Evolutionary conservation across 2,113 vertebrate species (phyloP).

Genomic region (Paraplagusia blochii): DNA sequence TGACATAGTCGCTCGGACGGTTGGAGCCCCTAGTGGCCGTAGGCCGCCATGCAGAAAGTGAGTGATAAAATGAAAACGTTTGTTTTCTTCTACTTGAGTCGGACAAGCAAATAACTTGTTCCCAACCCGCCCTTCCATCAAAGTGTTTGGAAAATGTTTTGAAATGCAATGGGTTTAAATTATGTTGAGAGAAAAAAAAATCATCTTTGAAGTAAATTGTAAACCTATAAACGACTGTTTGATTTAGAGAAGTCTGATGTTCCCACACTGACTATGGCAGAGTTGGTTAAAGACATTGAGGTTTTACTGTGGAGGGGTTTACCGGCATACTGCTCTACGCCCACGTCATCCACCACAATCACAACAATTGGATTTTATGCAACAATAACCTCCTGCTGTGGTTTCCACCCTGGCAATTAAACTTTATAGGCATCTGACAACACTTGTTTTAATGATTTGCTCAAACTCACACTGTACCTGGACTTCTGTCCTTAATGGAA

Average conservation of each 20-base stretch:
- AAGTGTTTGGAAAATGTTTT: too few relatives aligned
- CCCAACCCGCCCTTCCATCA: too few relatives aligned
- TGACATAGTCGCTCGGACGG: too few relatives aligned
- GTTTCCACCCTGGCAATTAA: conserved; percentile 20
- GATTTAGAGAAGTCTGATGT: background rate
- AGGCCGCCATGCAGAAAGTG: too few relatives aligned
- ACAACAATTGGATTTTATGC: conserved; percentile 7
- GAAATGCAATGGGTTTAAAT: too few relatives aligned
- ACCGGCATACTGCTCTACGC: background rate
- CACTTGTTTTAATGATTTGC: conserved; percentile 30
- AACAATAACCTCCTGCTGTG: conserved; percentile 21
- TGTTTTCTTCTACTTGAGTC: too few relatives aligned
- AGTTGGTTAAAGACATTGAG: conserved; percentile 3
- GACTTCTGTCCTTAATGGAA: conserved; percentile 11
- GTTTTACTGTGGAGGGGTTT: background rate
- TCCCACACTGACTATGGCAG: background rate
- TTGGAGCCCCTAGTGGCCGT: too few relatives aligned
- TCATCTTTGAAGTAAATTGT: too few relatives aligned
- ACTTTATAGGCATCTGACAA: conserved; percentile 38
- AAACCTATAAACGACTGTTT: too few relatives aligned
- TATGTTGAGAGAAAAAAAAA: too few relatives aligned
- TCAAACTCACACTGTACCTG: conserved; percentile 17
- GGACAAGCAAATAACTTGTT: too few relatives aligned
- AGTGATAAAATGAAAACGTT: too few relatives aligned
- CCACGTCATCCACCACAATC: background rate